Evolutionary conservation across 2,888 invertebrate species (phyloP).

Genomic region (Drosophila conformis): DNA sequence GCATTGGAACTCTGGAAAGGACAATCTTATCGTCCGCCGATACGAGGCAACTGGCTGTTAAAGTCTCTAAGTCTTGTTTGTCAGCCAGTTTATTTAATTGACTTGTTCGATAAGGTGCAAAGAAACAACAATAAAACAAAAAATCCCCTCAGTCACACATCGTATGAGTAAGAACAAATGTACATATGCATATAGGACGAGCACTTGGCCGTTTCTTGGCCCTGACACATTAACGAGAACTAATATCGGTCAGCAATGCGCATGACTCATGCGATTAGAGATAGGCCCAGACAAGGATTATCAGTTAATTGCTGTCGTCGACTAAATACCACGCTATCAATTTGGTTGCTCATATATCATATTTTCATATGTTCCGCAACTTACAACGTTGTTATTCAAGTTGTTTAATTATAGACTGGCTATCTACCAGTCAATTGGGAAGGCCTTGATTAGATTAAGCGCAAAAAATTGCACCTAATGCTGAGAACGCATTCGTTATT

Average conservation of each 20-base stretch:
- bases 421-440: constrained; percentile 3
- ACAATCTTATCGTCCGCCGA: constrained; percentile 46
- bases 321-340: neutral
- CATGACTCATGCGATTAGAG: constrained; percentile 14
- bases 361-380: neutral
- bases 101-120: constrained; percentile 33
- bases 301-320: constrained; percentile 1
- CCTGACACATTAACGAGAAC: neutral
- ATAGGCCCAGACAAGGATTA: constrained; percentile 5
- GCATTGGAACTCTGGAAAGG: neutral
- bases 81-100: constrained; percentile 34
- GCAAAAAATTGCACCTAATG: neutral
- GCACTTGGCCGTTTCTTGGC: neutral
- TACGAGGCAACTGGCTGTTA: constrained; percentile 6
- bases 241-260: constrained; percentile 3
- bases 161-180: constrained; percentile 49
- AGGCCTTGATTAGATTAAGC: constrained; percentile 6
- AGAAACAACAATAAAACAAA: neutral
- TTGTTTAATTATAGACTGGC: neutral
- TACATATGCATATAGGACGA: constrained; percentile 21
- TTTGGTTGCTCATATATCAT: neutral
- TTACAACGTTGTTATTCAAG: neutral
- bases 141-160: constrained; percentile 1
- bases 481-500: constrained; percentile 3
- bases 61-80: constrained; percentile 15